Evolutionary conservation across 2,113 vertebrate species (phyloP).

Genomic region (Urocynchramus pylzowi): DNA sequence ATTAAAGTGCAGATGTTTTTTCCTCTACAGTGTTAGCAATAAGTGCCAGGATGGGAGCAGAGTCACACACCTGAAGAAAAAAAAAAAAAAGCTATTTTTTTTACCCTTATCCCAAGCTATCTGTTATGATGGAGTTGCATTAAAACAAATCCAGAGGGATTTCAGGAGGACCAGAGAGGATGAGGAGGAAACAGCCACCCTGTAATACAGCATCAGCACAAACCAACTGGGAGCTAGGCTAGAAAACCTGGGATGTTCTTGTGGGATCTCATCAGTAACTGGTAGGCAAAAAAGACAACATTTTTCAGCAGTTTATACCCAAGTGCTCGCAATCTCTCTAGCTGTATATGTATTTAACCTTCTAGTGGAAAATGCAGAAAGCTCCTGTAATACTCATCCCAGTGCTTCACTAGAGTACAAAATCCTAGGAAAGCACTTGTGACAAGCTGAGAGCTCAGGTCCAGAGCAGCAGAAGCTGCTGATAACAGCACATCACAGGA

Average conservation of each 20-base stretch:
- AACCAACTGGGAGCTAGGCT: background rate
- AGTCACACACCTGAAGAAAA: background rate
- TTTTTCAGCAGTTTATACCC: background rate
- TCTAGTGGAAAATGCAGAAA: background rate
- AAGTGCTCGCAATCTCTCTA: background rate
- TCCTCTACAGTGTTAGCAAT: background rate
- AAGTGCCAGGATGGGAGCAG: background rate
- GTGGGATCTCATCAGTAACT: background rate
- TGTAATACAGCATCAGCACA: background rate
- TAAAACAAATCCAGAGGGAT: background rate
- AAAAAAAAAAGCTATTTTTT: background rate
- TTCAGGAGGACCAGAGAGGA: background rate
- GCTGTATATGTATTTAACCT: background rate
- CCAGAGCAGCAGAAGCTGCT: background rate
- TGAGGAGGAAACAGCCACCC: background rate
- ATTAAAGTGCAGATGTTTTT: background rate
- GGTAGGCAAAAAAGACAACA: background rate
- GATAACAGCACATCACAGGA: background rate
- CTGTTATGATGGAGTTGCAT: background rate
- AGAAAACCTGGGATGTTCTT: background rate
- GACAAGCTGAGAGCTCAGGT: background rate
- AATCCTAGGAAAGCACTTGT: background rate
- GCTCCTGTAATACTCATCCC: background rate
- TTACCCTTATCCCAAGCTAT: background rate
- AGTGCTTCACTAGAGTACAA: background rate